Percentiles rank a stretch among this genome's conserved stretches.
Evolutionary conservation across 1,140 invertebrate genomes (phyloP).

Genomic region (Camponotus vicinus): DNA sequence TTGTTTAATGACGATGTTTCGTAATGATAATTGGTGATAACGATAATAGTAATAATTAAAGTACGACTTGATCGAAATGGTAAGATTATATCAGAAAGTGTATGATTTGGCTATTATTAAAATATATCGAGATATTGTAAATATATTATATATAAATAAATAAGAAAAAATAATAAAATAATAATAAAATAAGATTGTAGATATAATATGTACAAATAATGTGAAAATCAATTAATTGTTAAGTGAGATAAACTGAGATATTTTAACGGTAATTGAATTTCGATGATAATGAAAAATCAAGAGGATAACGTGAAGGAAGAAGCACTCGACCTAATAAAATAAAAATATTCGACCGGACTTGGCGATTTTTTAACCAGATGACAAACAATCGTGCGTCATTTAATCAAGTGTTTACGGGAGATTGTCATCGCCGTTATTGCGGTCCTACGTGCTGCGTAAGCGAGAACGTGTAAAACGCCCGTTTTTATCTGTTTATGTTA

Average conservation of each 20-base stretch:
- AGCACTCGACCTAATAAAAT: neutral
- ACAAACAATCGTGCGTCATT: slow-evolving; percentile 52
- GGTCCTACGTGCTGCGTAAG: slow-evolving; percentile 50
- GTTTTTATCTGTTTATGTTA: slow-evolving; percentile 56
- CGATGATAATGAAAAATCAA: neutral
- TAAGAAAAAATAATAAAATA: too few relatives aligned
- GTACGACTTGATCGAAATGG: slow-evolving; percentile 7
- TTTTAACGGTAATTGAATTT: slow-evolving; percentile 42
- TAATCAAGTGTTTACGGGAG: slow-evolving; percentile 56
- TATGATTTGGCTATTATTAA: slow-evolving; percentile 22
- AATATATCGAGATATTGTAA: neutral
- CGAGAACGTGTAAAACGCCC: slow-evolving; percentile 46
- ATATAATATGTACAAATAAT: too few relatives aligned
- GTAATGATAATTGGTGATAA: neutral
- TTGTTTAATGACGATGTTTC: slow-evolving; percentile 16
- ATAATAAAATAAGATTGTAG: too few relatives aligned
- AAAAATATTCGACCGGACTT: slow-evolving; percentile 7
- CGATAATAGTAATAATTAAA: neutral
- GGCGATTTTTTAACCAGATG: slow-evolving; percentile 31
- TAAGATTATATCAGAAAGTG: neutral
- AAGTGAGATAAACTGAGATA: slow-evolving; percentile 4
- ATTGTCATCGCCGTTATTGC: slow-evolving; percentile 46
- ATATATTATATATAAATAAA: too few relatives aligned
- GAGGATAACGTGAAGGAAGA: neutral
- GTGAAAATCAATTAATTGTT: neutral